Evolutionary conservation across 1,140 invertebrate genomes (phyloP).

Genomic region (Branchinecta lindahli): DNA sequence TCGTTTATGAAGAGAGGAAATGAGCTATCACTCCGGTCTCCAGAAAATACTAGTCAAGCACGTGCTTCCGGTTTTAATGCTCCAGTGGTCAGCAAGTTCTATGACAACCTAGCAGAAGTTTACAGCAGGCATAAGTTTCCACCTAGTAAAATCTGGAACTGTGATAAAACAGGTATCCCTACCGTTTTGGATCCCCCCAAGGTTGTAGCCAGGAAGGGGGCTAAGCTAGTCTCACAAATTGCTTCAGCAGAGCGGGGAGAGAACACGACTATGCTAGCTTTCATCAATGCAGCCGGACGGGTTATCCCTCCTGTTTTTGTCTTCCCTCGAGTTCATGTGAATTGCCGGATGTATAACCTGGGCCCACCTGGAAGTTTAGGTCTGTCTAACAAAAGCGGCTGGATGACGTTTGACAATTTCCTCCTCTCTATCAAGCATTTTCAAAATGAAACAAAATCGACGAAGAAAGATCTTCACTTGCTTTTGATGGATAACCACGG

Average conservation of each 20-base stretch:
- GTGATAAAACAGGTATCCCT: constrained; percentile 31
- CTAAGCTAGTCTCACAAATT: constrained; percentile 30
- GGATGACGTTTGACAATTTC: constrained; percentile 27
- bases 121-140: constrained; percentile 23
- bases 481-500: constrained; percentile 22
- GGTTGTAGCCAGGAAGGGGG: constrained; percentile 23
- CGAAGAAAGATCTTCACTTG: constrained; percentile 24
- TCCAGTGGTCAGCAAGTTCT: constrained; percentile 10
- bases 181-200: constrained; percentile 29
- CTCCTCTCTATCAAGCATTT: constrained; percentile 28
- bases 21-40: background rate
- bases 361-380: constrained; percentile 29
- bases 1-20: constrained; percentile 7
- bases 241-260: constrained; percentile 31
- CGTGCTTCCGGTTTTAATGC: background rate
- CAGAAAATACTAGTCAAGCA: constrained; percentile 12
- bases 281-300: constrained; percentile 30
- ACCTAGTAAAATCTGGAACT: constrained; percentile 27
- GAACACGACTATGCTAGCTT: constrained; percentile 29
- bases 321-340: constrained; percentile 30
- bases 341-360: constrained; percentile 32
- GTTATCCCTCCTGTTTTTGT: constrained; percentile 32
- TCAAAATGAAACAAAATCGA: constrained; percentile 24
- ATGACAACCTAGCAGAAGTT: constrained; percentile 22
- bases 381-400: constrained; percentile 22